These are phyloP conservation scores for Myrmecobius fasciatus DNA, from an alignment of 2,113 vertebrate genomes.

Conservation along the genomic window DNA sequence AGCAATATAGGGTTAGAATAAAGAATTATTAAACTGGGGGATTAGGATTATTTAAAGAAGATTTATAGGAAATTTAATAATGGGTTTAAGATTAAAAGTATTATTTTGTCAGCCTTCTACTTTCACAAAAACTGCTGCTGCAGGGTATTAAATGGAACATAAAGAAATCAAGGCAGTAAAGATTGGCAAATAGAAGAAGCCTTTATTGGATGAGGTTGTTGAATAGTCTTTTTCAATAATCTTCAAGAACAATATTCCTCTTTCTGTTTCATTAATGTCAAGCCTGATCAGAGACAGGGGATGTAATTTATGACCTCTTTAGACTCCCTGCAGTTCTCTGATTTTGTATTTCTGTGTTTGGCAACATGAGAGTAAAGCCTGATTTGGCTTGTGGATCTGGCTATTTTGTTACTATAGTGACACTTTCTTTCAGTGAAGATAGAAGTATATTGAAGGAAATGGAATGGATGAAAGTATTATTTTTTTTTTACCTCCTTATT, in stretches of 20 bases:
- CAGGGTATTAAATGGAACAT: slow-evolving; percentile 32
- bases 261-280: background rate
- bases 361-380: slow-evolving; percentile 62
- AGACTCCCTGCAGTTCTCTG: slow-evolving; percentile 32
- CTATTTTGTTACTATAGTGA: slow-evolving; percentile 76
- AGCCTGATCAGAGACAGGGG: background rate
- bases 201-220: slow-evolving; percentile 46
- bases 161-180: slow-evolving; percentile 19
- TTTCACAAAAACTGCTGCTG: slow-evolving; percentile 23
- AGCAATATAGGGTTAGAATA: slow-evolving; percentile 14
- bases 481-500: slow-evolving; percentile 74
- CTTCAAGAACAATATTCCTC: slow-evolving; percentile 17
- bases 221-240: slow-evolving; percentile 6
- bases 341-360: slow-evolving; percentile 57
- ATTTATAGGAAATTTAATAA: background rate
- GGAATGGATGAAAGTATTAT: slow-evolving; percentile 65
- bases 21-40: slow-evolving; percentile 14
- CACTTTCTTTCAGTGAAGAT: slow-evolving; percentile 73
- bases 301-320: slow-evolving; percentile 33
- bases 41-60: slow-evolving; percentile 12
- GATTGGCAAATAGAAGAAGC: slow-evolving; percentile 6
- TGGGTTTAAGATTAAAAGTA: background rate
- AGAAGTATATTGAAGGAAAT: slow-evolving; percentile 66
- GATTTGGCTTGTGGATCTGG: slow-evolving; percentile 69
- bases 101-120: background rate